Conservation (phyloP, 1,140 invertebrate species). For the Calliphora vicina region DNA sequence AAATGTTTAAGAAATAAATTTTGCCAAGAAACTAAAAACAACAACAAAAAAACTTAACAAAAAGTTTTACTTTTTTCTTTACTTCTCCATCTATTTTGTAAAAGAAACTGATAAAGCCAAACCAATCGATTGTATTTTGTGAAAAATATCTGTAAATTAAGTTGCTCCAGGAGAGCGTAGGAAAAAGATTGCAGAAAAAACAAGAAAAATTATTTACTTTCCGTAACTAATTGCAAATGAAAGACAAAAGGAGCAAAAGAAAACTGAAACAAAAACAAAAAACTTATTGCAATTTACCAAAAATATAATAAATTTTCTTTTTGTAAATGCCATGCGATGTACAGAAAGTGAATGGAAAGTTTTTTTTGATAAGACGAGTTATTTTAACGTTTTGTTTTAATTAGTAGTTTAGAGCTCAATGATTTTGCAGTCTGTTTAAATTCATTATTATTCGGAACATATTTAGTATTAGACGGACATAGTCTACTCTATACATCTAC, state of each 20-base stretch:
- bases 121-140: slow-evolving; percentile 9
- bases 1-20: neutral
- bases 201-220: neutral
- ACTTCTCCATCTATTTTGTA: too few relatives aligned
- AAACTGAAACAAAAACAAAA: neutral
- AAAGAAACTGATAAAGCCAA: neutral
- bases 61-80: neutral
- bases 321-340: too few relatives aligned
- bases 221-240: slow-evolving; percentile 8
- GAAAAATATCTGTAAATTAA: neutral
- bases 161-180: neutral
- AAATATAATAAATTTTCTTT: neutral
- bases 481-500: too few relatives aligned
- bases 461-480: too few relatives aligned
- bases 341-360: too few relatives aligned
- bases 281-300: neutral
- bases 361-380: too few relatives aligned
- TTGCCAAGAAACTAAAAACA: neutral
- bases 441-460: too few relatives aligned
- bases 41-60: neutral
- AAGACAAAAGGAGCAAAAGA: neutral
- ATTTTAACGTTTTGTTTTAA: too few relatives aligned
- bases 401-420: too few relatives aligned
- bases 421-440: too few relatives aligned
- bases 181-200: neutral